Percentiles rank a stretch among this genome's conserved stretches.
Conservation (phyloP, 2,797 vertebrate species). For the Synaphobranchus kaupii region DNA sequence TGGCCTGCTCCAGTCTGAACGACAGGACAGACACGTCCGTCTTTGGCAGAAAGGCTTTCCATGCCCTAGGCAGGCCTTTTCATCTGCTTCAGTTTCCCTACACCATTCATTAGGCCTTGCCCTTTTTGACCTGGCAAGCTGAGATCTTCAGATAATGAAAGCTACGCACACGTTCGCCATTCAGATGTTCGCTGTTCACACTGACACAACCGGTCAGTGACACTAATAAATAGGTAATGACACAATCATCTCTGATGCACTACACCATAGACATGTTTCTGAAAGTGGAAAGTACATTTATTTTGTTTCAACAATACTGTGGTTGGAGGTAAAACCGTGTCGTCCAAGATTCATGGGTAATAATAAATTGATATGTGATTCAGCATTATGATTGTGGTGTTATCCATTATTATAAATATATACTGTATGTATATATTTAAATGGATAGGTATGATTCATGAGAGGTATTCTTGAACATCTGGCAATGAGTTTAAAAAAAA, state of each 20-base stretch:
- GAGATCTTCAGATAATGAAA: slow-evolving; percentile 54
- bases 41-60: background rate
- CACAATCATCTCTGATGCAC: background rate
- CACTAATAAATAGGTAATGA: background rate
- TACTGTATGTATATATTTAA: background rate
- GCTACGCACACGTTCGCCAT: background rate
- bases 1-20: background rate
- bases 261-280: background rate
- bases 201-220: background rate
- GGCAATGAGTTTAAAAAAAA: background rate
- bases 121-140: slow-evolving; percentile 65
- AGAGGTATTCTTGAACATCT: background rate
- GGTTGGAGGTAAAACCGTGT: background rate
- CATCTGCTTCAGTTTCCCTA: slow-evolving; percentile 22
- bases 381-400: background rate
- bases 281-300: background rate
- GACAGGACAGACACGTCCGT: background rate
- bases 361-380: background rate
- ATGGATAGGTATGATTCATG: background rate
- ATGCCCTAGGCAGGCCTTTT: background rate
- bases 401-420: background rate
- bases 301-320: background rate
- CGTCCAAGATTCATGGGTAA: background rate
- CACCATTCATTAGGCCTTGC: slow-evolving; percentile 69
- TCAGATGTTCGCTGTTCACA: background rate